These are phyloP conservation scores for Eulemur coronatus DNA, from an alignment of 2,797 vertebrate genomes.

Conservation along the genomic window DNA sequence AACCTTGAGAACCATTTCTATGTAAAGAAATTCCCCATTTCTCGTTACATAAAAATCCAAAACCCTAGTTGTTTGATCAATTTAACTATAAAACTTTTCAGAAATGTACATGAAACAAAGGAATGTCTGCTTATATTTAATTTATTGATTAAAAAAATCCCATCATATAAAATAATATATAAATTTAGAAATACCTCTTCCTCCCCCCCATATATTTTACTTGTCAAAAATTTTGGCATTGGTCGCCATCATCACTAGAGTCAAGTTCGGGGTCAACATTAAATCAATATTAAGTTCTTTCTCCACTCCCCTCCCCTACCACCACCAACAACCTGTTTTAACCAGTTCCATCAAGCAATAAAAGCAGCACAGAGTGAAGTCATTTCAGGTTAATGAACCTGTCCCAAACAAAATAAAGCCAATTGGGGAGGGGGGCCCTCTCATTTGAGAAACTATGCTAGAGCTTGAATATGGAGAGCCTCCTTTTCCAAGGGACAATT, in stretches of 20 bases:
- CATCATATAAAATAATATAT: background rate
- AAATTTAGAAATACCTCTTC: background rate
- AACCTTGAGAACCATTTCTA: background rate
- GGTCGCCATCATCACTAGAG: background rate
- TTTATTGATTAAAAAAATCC: background rate
- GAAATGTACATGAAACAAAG: background rate
- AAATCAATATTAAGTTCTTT: background rate
- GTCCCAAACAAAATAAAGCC: background rate
- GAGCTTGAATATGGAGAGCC: background rate
- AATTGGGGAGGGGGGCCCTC: too few relatives aligned
- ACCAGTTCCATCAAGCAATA: background rate
- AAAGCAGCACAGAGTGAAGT: background rate
- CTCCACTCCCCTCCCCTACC: background rate
- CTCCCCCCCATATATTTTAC: background rate
- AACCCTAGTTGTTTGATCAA: background rate
- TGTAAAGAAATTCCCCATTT: background rate
- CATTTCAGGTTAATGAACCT: background rate
- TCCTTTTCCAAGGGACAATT: background rate
- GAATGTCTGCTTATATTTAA: background rate
- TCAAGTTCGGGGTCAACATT: background rate
- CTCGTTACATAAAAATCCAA: background rate
- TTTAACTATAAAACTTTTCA: background rate
- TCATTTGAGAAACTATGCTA: background rate
- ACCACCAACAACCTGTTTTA: background rate
- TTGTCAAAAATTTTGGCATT: background rate